These are phyloP conservation scores for Agrochola macilenta DNA, from an alignment of 2,888 invertebrate genomes.

Conservation along the genomic window DNA sequence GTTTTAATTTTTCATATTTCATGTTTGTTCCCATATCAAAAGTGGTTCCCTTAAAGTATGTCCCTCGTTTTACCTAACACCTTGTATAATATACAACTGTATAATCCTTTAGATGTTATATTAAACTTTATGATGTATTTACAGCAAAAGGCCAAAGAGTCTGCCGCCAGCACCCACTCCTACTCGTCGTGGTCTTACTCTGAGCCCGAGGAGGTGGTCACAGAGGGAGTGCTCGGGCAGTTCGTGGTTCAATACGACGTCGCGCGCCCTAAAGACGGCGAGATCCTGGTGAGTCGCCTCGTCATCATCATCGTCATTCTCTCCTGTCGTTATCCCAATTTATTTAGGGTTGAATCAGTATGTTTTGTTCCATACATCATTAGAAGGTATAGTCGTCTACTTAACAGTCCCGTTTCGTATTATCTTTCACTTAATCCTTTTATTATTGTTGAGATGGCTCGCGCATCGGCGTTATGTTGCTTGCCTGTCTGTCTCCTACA, in stretches of 20 bases:
- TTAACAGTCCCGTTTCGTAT: background rate
- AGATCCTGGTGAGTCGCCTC: slow-evolving; percentile 86
- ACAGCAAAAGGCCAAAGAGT: slow-evolving; percentile 79
- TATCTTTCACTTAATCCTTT: background rate
- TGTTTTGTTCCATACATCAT: background rate
- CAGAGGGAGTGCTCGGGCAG: slow-evolving; percentile 91
- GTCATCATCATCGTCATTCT: background rate
- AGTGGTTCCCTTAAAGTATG: background rate
- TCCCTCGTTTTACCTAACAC: background rate
- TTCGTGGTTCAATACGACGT: slow-evolving; percentile 94
- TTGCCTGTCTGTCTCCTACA: too few species aligned
- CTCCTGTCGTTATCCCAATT: background rate
- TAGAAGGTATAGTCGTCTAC: too few species aligned
- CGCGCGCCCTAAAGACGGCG: slow-evolving; percentile 90
- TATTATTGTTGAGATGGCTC: too few species aligned
- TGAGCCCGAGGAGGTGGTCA: slow-evolving; percentile 48
- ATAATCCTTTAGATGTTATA: too few species aligned
- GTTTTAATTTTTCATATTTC: background rate
- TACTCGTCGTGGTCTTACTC: slow-evolving; percentile 59
- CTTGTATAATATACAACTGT: background rate
- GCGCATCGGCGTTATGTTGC: too few species aligned
- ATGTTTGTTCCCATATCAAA: background rate
- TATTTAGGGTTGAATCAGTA: background rate
- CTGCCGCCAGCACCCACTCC: slow-evolving; percentile 63
- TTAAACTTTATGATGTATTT: slow-evolving; percentile 19